These are phyloP conservation scores for Drosophila sordidula DNA, from an alignment of 2,888 invertebrate species.

Conservation along the genomic window DNA sequence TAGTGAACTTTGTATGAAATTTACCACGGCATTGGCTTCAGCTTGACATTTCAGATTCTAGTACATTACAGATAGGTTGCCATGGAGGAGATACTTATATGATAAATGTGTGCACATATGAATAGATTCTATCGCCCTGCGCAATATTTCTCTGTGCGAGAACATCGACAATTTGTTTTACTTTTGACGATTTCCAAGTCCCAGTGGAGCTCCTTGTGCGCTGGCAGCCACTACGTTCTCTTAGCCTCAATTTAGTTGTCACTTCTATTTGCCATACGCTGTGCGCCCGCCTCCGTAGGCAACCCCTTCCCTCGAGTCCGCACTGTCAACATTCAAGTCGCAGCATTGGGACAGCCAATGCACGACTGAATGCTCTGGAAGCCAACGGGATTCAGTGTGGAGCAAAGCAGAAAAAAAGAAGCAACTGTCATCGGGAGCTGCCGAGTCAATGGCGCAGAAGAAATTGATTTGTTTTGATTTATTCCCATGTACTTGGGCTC, in stretches of 20 bases:
- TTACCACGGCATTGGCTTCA: conserved; percentile 25
- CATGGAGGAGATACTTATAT: conserved; percentile 4
- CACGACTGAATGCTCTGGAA: conserved; percentile 32
- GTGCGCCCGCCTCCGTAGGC: not conserved
- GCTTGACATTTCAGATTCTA: not conserved
- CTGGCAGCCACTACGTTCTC: conserved; percentile 16
- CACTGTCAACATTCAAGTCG: conserved; percentile 31
- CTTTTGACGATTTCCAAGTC: conserved; percentile 22
- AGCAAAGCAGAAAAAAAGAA: conserved; percentile 13
- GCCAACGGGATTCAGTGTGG: conserved; percentile 14
- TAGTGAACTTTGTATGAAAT: conserved; percentile 12
- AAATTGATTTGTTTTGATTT: conserved; percentile 78
- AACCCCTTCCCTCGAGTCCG: not conserved
- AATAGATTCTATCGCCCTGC: not conserved
- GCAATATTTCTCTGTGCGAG: not conserved
- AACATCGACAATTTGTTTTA: conserved; percentile 22
- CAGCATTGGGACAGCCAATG: conserved; percentile 34
- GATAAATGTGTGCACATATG: conserved; percentile 20
- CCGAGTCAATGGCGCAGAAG: conserved; percentile 70
- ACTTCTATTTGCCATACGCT: conserved; percentile 47
- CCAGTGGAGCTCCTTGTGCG: conserved; percentile 11
- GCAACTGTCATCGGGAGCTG: conserved; percentile 64
- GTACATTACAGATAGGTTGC: not conserved
- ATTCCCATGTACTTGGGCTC: conserved; percentile 41
- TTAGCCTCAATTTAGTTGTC: conserved; percentile 65